These are phyloP conservation scores for Norana najaformis DNA, from an alignment of 2,888 invertebrate genomes.

Conservation along the genomic window DNA sequence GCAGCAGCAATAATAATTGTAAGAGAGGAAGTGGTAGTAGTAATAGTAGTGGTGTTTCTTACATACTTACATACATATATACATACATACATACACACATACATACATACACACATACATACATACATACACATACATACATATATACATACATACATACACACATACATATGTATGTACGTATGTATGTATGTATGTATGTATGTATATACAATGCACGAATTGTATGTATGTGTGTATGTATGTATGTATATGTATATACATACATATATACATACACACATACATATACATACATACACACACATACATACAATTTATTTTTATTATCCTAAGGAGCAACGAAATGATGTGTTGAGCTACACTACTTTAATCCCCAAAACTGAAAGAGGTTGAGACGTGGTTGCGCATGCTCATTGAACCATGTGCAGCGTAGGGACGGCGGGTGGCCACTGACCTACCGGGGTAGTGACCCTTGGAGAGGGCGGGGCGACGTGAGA, in stretches of 20 bases:
- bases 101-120: no score
- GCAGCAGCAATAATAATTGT: no score
- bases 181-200: no score
- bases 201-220: no score
- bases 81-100: neutral
- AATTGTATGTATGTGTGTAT: neutral
- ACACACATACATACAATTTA: neutral
- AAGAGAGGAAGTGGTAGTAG: no score
- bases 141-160: no score
- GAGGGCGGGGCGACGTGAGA: neutral
- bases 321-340: neutral
- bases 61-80: no score
- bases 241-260: neutral
- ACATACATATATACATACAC: neutral
- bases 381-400: neutral
- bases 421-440: neutral
- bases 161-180: no score
- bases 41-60: no score
- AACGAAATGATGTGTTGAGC: neutral
- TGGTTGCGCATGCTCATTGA: neutral
- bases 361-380: neutral
- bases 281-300: no score
- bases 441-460: neutral
- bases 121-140: no score
- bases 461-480: neutral